phyloP scores from a whole-genome alignment of 2,113 vertebrate genomes.

The Macroglossus sobrinus region DNA sequence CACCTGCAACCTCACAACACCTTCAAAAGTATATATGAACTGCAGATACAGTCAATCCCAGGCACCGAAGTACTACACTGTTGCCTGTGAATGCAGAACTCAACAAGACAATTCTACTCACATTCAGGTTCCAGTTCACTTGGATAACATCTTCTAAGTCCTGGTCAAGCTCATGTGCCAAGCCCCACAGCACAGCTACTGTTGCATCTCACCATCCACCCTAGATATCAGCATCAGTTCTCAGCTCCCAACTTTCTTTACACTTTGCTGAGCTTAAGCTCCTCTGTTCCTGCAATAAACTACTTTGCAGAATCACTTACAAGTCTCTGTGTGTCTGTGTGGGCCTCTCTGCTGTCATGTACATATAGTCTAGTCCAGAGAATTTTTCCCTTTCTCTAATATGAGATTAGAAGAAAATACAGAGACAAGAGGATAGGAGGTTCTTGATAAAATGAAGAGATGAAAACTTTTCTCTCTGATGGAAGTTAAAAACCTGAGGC shows the following conservation, averaged over 20 bases:
- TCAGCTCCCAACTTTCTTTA: neutral
- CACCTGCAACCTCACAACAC: neutral
- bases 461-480: neutral
- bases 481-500: neutral
- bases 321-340: neutral
- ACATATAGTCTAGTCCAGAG: neutral
- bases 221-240: neutral
- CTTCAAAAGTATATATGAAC: fast-evolving
- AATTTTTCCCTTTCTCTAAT: neutral
- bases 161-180: neutral
- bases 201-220: neutral
- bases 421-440: neutral
- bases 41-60: fast-evolving
- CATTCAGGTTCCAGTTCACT: neutral
- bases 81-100: neutral
- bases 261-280: neutral
- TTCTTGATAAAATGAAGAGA: neutral
- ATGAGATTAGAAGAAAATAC: neutral
- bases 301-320: neutral
- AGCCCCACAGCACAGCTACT: neutral
- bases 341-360: neutral
- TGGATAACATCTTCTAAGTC: neutral
- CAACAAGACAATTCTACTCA: fast-evolving
- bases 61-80: fast-evolving
- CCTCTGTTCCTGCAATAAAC: neutral